These are phyloP conservation scores for Leptobrachium leishanense DNA, from an alignment of 2,113 vertebrate species.

Conservation along the genomic window DNA sequence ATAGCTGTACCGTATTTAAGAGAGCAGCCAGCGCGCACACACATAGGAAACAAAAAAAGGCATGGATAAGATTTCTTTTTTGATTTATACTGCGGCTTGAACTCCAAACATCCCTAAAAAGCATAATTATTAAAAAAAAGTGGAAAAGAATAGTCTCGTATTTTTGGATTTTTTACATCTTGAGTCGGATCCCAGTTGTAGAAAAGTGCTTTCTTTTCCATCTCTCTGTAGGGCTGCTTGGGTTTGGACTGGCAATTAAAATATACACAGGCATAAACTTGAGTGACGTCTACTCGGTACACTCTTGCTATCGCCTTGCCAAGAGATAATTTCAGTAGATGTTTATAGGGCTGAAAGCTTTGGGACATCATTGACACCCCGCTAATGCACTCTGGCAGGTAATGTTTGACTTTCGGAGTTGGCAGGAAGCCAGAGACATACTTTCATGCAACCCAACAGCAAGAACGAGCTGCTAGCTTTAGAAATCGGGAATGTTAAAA, in stretches of 20 bases:
- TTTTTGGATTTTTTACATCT: slow-evolving; percentile 17
- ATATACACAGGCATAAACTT: slow-evolving; percentile 30
- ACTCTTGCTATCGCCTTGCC: slow-evolving; percentile 17
- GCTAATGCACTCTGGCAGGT: slow-evolving; percentile 49
- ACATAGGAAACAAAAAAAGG: neutral
- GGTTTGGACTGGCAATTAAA: slow-evolving; percentile 17
- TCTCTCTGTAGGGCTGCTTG: neutral
- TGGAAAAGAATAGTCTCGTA: neutral
- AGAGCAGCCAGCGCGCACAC: slow-evolving; percentile 13
- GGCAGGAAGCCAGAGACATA: slow-evolving; percentile 25
- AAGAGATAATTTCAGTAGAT: slow-evolving; percentile 46
- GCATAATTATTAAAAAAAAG: slow-evolving; percentile 33
- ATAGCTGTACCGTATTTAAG: slow-evolving; percentile 18
- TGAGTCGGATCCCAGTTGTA: slow-evolving; percentile 25
- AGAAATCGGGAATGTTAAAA: neutral
- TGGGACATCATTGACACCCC: slow-evolving; percentile 43
- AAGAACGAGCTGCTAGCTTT: slow-evolving; percentile 8
- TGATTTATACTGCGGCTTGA: slow-evolving; percentile 33
- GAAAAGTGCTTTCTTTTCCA: slow-evolving; percentile 13
- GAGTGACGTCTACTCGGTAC: slow-evolving; percentile 20
- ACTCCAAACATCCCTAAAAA: slow-evolving; percentile 43
- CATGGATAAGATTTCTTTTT: slow-evolving; percentile 31
- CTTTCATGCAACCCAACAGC: slow-evolving; percentile 17
- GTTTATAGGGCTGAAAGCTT: slow-evolving; percentile 36
- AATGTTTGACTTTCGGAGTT: slow-evolving; percentile 19